Conservation (phyloP, 2,888 invertebrate genomes). For the Agrochola macilenta region DNA sequence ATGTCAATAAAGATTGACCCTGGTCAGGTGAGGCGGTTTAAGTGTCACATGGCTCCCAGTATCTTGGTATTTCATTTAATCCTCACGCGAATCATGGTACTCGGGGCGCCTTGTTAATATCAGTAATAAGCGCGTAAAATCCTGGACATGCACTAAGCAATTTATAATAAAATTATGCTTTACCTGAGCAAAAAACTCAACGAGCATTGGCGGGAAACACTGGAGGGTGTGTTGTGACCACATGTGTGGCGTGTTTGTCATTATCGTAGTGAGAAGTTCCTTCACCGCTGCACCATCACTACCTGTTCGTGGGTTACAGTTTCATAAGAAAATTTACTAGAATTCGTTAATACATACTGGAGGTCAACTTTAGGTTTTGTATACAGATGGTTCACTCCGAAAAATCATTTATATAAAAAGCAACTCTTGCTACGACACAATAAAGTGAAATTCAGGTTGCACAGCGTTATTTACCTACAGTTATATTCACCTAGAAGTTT, state of each 20-base stretch:
- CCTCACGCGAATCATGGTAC: background rate
- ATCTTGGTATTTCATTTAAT: background rate
- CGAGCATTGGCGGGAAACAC: slow-evolving; percentile 97
- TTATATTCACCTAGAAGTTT: no score
- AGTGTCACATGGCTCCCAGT: background rate
- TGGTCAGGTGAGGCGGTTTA: background rate
- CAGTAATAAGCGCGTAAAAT: background rate
- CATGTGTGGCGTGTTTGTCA: slow-evolving; percentile 98
- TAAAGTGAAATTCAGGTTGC: no score
- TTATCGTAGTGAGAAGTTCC: slow-evolving; percentile 96
- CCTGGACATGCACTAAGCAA: no score
- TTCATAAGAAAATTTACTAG: background rate
- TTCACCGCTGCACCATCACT: slow-evolving; percentile 95
- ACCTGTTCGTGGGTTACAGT: slow-evolving; percentile 70
- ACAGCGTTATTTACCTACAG: no score
- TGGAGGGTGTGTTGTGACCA: slow-evolving; percentile 98
- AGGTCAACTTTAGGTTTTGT: background rate
- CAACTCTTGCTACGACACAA: no score
- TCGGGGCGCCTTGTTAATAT: background rate
- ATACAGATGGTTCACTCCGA: no score
- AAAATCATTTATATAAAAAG: no score
- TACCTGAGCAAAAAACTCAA: slow-evolving; percentile 96
- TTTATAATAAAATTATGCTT: background rate
- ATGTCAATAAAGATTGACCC: background rate
- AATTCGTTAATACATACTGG: background rate